A percentile compares a stretch with the other conserved stretches of the same genome.
phyloP scores from a whole-genome alignment of 2,888 invertebrate genomes.

The Acronicta alni region DNA sequence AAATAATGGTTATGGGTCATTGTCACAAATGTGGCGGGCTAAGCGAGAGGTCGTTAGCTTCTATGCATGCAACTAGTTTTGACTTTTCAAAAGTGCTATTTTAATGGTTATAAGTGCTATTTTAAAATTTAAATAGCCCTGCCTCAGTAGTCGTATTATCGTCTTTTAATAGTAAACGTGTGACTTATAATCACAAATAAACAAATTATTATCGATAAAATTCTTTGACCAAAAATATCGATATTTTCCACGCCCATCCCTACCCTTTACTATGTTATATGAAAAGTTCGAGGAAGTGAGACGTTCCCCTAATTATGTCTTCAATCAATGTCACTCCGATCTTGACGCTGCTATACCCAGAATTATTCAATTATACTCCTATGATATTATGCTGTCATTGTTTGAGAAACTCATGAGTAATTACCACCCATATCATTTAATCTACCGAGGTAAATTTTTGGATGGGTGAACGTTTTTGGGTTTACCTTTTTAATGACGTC shows the following conservation, averaged over 20 bases:
- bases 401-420: not conserved
- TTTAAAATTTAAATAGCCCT: too few species aligned
- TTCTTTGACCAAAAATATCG: constrained; percentile 13
- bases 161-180: too few species aligned
- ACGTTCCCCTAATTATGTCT: constrained; percentile 42
- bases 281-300: constrained; percentile 32
- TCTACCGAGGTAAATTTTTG: too few species aligned
- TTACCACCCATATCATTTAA: not conserved
- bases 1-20: too few species aligned
- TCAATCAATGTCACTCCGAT: constrained; percentile 49
- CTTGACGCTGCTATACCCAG: constrained; percentile 1
- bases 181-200: not conserved
- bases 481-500: too few species aligned
- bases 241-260: constrained; percentile 14
- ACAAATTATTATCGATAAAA: not conserved
- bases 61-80: too few species aligned
- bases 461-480: too few species aligned
- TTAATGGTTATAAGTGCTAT: too few species aligned
- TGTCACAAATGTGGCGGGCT: too few species aligned
- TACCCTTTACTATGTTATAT: constrained; percentile 8
- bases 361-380: constrained; percentile 34
- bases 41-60: too few species aligned
- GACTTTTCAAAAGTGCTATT: too few species aligned
- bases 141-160: too few species aligned
- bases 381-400: not conserved